Evolutionary conservation across 2,888 invertebrate genomes (phyloP).

Genomic region (Pristionchus fissidentatus): DNA sequence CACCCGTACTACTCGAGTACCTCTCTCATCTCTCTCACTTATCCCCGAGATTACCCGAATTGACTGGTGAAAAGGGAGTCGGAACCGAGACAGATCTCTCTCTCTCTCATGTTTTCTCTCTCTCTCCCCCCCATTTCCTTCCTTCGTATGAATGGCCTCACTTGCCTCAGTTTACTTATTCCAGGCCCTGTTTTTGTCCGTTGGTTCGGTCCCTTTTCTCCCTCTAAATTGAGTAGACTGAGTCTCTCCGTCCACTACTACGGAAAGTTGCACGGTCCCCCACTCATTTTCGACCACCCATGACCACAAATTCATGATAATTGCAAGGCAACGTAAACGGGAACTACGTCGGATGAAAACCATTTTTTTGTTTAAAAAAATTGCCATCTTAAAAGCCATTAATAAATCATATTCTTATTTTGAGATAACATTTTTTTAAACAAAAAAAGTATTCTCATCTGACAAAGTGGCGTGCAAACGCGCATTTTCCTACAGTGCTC

Average conservation of each 20-base stretch:
- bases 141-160: not conserved
- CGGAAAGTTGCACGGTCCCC: not conserved
- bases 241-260: conserved; percentile 10
- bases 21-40: conserved; percentile 17
- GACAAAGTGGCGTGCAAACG: no score
- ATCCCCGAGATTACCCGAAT: not conserved
- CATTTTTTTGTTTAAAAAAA: no score
- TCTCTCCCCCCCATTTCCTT: not conserved
- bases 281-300: conserved; percentile 18
- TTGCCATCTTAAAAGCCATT: no score
- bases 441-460: no score
- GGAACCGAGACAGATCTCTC: not conserved
- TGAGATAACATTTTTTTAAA: no score
- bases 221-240: not conserved
- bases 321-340: no score
- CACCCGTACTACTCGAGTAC: conserved; percentile 20
- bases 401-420: no score
- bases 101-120: not conserved
- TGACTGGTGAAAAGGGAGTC: not conserved
- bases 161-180: conserved; percentile 3
- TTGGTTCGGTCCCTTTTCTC: not conserved
- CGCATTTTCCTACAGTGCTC: no score
- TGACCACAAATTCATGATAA: no score
- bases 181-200: conserved; percentile 1
- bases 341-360: no score